Evolutionary conservation across 2,888 invertebrate genomes (phyloP).

Genomic region (Phrixothrix hirtus): DNA sequence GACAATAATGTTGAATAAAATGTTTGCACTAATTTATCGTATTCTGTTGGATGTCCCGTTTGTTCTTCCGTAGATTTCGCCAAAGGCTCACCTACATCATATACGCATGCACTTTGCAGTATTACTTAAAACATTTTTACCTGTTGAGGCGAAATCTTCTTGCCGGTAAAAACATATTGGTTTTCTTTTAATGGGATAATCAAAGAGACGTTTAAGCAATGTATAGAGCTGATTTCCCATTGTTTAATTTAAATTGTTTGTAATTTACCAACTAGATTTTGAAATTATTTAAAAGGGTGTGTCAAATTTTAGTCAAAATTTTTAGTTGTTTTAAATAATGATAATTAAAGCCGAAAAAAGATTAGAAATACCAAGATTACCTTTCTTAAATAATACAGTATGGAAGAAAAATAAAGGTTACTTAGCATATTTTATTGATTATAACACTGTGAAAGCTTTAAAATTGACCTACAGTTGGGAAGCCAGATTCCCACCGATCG

Average conservation of each 20-base stretch:
- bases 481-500: slow-evolving; percentile 16
- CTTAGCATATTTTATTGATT: slow-evolving; percentile 13
- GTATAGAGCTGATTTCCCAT: slow-evolving; percentile 60
- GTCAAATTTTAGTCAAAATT: too few relatives aligned
- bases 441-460: slow-evolving; percentile 12
- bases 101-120: too few relatives aligned
- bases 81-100: slow-evolving; percentile 38
- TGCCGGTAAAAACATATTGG: slow-evolving; percentile 63
- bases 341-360: slow-evolving; percentile 1
- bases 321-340: too few relatives aligned
- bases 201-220: slow-evolving; percentile 58
- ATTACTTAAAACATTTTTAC: slow-evolving; percentile 41
- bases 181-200: slow-evolving; percentile 63
- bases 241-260: too few relatives aligned
- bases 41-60: slow-evolving; percentile 55
- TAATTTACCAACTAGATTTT: too few relatives aligned
- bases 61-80: slow-evolving; percentile 38
- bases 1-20: slow-evolving; percentile 60
- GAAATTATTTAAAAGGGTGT: too few relatives aligned
- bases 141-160: slow-evolving; percentile 63
- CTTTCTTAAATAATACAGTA: slow-evolving; percentile 6
- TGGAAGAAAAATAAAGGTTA: slow-evolving; percentile 16
- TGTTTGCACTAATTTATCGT: slow-evolving; percentile 60
- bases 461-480: slow-evolving; percentile 24
- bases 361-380: slow-evolving; percentile 9